Percentiles rank a stretch among this genome's conserved stretches.
Evolutionary conservation across 1,140 invertebrate genomes (phyloP).

Genomic region (Drosophila malerkotliana): DNA sequence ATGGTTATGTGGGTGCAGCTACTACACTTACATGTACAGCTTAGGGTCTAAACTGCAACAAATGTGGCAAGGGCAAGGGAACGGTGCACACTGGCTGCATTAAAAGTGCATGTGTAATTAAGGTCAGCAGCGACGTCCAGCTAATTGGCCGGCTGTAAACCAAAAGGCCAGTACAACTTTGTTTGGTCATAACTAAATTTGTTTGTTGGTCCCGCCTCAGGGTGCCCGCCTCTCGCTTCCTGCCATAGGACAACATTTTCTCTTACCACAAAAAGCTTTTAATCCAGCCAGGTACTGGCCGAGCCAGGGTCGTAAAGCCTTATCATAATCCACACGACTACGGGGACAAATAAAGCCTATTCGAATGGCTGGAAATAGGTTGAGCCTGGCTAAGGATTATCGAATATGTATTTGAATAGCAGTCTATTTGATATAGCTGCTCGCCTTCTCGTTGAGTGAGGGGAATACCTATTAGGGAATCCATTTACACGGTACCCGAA

Average conservation of each 20-base stretch:
- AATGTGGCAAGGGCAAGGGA: constrained; percentile 22
- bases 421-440: background rate
- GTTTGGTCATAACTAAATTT: constrained; percentile 60
- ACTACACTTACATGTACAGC: constrained; percentile 28
- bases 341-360: constrained; percentile 23
- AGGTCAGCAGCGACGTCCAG: constrained; percentile 45
- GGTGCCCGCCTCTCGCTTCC: constrained; percentile 9
- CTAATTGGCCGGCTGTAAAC: constrained; percentile 56
- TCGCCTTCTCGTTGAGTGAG: background rate
- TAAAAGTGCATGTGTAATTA: constrained; percentile 68
- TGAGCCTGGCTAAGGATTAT: background rate
- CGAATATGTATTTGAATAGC: background rate
- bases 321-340: constrained; percentile 47
- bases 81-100: constrained; percentile 43
- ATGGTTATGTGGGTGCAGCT: constrained; percentile 67
- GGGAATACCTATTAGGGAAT: background rate
- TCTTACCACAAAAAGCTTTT: constrained; percentile 55
- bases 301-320: constrained; percentile 56
- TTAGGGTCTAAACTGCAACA: constrained; percentile 54
- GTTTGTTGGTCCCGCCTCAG: constrained; percentile 43
- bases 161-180: constrained; percentile 42
- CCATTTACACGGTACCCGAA: constrained; percentile 11
- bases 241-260: constrained; percentile 1
- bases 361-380: constrained; percentile 5
- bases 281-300: constrained; percentile 40